Base-by-base conservation (phyloP, 2,113 vertebrate species). In the Sakesphorus luctuosus region DNA sequence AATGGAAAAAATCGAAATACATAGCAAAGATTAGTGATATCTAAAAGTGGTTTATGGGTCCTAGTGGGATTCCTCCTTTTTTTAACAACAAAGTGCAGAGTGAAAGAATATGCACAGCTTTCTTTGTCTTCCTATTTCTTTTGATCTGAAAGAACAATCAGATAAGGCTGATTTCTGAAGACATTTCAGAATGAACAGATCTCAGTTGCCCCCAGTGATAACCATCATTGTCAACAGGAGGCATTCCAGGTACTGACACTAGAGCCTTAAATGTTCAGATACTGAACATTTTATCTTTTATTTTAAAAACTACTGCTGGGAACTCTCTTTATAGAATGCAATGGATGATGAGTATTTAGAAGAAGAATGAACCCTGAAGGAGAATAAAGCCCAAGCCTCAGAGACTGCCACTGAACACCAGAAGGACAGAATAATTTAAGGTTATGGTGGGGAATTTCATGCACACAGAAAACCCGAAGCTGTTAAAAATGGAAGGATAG, bases 81-180 rank as follows among this genome's bases (percentile, higher is more conserved):
- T 98, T 98, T 95, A 98, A 98, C 97, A 98, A 98, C 97, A 98
- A 98, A 98, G 97, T 93, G 69, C 50, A 71, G 91, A 95, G 94
- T 94, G 93, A 98, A 98, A 97, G 97, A 97, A 96, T 97, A 97
- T 96, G 93, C 93, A 95, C 96, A 53, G 97, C 96, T 97, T 96
- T 97, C 97, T 98, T 98, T 98, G 97, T 98, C 97, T 98, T 98
- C 96, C 82, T 96, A 40, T 93, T 91, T 75, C 82, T 89, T 98
- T 98, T 98, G 98, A 98, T 98, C 91, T 97, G 97, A 97, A 98
- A 97, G 98, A 98, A 98, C 98, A 98, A 98, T 98, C 98, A 98
- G 98, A 97, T 95, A 96, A 44, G 65, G 87, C 97, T 98, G 97
- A 97, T 98, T 98, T 98, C 97, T 98, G 97, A 98, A 97, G 98